Conservation (phyloP, 2,888 invertebrate genomes). For the Agrotis clavis region DNA sequence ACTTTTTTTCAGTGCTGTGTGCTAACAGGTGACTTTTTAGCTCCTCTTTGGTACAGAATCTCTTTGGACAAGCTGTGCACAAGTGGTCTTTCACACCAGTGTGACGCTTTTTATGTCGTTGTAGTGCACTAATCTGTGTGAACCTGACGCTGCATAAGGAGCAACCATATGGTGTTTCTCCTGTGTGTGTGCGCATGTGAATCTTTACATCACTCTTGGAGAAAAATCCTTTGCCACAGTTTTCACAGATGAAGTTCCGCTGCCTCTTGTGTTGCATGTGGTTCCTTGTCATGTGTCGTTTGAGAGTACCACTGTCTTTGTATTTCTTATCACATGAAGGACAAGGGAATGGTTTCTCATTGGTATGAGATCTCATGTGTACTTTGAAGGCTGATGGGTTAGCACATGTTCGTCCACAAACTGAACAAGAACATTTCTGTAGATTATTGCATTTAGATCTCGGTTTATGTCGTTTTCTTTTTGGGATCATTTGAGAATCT, state of each 20-base stretch:
- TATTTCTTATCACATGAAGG: slow-evolving; percentile 79
- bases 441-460: slow-evolving; percentile 58
- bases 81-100: slow-evolving; percentile 75
- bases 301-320: slow-evolving; percentile 78
- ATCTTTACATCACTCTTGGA: slow-evolving; percentile 78
- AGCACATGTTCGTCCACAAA: slow-evolving; percentile 75
- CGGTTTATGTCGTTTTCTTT: slow-evolving; percentile 64
- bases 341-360: slow-evolving; percentile 78
- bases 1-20: slow-evolving; percentile 80
- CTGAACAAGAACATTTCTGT: slow-evolving; percentile 68
- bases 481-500: slow-evolving; percentile 11
- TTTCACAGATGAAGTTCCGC: slow-evolving; percentile 81
- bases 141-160: slow-evolving; percentile 77
- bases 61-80: slow-evolving; percentile 80
- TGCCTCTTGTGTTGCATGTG: slow-evolving; percentile 72
- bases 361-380: slow-evolving; percentile 81
- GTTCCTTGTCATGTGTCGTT: slow-evolving; percentile 78
- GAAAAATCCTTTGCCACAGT: slow-evolving; percentile 84
- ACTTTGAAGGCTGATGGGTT: slow-evolving; percentile 74
- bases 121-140: slow-evolving; percentile 78
- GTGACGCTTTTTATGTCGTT: slow-evolving; percentile 80
- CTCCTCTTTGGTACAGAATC: slow-evolving; percentile 81
- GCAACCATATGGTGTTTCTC: slow-evolving; percentile 84
- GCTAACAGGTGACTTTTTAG: slow-evolving; percentile 77
- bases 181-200: slow-evolving; percentile 84